These are phyloP conservation scores for Neogobius melanostomus DNA, from an alignment of 2,113 vertebrate species.

Conservation along the genomic window DNA sequence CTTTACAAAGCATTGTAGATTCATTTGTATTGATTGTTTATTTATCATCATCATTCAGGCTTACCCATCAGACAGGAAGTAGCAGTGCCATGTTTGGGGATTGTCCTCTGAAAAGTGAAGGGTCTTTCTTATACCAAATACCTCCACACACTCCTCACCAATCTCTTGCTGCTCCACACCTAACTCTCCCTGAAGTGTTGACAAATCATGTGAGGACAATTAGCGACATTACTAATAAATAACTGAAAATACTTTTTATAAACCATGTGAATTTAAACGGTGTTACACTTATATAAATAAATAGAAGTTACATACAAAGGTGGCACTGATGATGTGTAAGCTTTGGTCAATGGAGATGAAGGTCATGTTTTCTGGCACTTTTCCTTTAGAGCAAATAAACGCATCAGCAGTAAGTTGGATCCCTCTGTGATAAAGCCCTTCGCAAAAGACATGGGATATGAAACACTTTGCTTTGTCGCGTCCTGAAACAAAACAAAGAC, in stretches of 20 bases:
- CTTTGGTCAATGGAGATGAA: constrained; percentile 81
- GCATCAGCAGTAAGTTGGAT: constrained; percentile 84
- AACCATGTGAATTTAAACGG: too few relatives aligned
- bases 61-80: constrained; percentile 86
- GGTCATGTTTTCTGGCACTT: constrained; percentile 70
- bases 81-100: constrained; percentile 80
- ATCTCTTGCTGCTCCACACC: constrained; percentile 74
- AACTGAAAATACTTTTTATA: too few relatives aligned
- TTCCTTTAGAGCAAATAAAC: constrained; percentile 77
- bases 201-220: background rate
- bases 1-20: background rate
- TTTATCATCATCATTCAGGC: background rate
- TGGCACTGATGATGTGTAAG: constrained; percentile 71
- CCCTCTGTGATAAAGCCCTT: constrained; percentile 83
- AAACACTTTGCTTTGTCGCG: constrained; percentile 54
- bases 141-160: constrained; percentile 66
- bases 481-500: constrained; percentile 60
- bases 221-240: background rate
- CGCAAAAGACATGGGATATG: constrained; percentile 56
- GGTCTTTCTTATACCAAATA: constrained; percentile 81
- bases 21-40: background rate
- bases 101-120: constrained; percentile 51
- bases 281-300: background rate
- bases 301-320: constrained; percentile 78
- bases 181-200: constrained; percentile 68